A percentile compares a stretch with the other conserved stretches of the same genome.
Conservation (phyloP, 2,797 vertebrate genomes). For the Remorina albescens region DNA sequence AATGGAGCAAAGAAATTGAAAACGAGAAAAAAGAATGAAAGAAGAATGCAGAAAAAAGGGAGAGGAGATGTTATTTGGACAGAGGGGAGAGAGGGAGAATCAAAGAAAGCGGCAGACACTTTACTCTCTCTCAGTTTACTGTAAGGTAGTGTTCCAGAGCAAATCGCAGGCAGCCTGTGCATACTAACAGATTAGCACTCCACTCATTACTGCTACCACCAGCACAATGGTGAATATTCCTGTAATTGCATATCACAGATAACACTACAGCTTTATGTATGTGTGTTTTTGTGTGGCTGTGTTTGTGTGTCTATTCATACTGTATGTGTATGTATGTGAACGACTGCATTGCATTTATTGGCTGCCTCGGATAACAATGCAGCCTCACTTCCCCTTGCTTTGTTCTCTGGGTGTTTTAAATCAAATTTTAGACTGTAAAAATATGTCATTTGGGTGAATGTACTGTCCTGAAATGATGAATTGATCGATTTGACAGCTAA, state of each 20-base stretch:
- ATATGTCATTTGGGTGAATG: constrained; percentile 20
- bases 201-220: constrained; percentile 67
- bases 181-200: constrained; percentile 69
- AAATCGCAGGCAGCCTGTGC: constrained; percentile 65
- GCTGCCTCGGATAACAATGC: constrained; percentile 62
- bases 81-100: constrained; percentile 25
- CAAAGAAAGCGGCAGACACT: constrained; percentile 49
- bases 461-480: constrained; percentile 25
- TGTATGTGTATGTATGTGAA: constrained; percentile 27
- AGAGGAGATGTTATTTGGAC: constrained; percentile 28
- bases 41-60: constrained; percentile 23
- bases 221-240: constrained; percentile 70
- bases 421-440: constrained; percentile 46
- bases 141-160: constrained; percentile 56
- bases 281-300: constrained; percentile 38
- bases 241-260: constrained; percentile 76
- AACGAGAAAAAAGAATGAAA: constrained; percentile 15
- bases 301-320: constrained; percentile 52
- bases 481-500: constrained; percentile 34
- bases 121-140: constrained; percentile 56
- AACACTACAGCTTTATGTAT: constrained; percentile 57
- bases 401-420: constrained; percentile 43
- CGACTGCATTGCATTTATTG: constrained; percentile 66
- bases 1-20: constrained; percentile 39
- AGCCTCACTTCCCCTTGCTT: constrained; percentile 52